Conservation (phyloP, 2,797 vertebrate genomes). For the Spondyliosoma cantharus region DNA sequence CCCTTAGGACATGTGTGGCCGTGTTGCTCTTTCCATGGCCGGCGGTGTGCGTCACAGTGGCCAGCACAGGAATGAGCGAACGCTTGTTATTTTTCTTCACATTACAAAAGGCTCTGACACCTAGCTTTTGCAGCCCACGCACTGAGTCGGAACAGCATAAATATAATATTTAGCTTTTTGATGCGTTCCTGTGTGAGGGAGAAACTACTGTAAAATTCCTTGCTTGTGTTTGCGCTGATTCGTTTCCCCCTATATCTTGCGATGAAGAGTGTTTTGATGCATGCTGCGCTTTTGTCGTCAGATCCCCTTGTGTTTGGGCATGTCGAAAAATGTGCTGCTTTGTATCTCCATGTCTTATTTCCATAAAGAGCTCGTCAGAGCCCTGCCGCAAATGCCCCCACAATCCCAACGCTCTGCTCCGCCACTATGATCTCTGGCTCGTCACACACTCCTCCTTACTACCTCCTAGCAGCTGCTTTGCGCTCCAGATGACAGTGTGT, state of each 20-base stretch:
- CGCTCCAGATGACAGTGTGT: slow-evolving; percentile 39
- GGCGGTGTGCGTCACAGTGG: slow-evolving; percentile 54
- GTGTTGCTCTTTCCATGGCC: slow-evolving; percentile 47
- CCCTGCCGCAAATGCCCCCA: slow-evolving; percentile 34
- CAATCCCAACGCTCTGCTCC: slow-evolving; percentile 27
- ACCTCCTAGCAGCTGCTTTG: slow-evolving; percentile 56
- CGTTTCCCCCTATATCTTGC: slow-evolving; percentile 3
- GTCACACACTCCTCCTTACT: slow-evolving; percentile 41
- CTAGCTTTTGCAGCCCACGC: slow-evolving; percentile 47
- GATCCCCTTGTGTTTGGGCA: slow-evolving; percentile 53
- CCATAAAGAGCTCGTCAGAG: slow-evolving; percentile 38
- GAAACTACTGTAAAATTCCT: slow-evolving; percentile 19
- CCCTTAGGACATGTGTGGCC: slow-evolving; percentile 37
- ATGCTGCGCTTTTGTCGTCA: slow-evolving; percentile 40
- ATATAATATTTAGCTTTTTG: slow-evolving; percentile 24
- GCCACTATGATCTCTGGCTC: slow-evolving; percentile 40
- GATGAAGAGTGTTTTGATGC: slow-evolving; percentile 38
- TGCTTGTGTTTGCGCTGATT: slow-evolving; percentile 29
- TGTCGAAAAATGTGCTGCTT: slow-evolving; percentile 55
- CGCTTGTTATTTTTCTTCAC: slow-evolving; percentile 56
- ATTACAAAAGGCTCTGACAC: slow-evolving; percentile 44
- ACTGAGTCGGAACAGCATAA: slow-evolving; percentile 17
- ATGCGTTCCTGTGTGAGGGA: slow-evolving; percentile 17
- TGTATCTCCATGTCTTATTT: slow-evolving; percentile 40
- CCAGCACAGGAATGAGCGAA: slow-evolving; percentile 40